Conservation (phyloP, 2,888 invertebrate species). For the Leistus spinibarbis region DNA sequence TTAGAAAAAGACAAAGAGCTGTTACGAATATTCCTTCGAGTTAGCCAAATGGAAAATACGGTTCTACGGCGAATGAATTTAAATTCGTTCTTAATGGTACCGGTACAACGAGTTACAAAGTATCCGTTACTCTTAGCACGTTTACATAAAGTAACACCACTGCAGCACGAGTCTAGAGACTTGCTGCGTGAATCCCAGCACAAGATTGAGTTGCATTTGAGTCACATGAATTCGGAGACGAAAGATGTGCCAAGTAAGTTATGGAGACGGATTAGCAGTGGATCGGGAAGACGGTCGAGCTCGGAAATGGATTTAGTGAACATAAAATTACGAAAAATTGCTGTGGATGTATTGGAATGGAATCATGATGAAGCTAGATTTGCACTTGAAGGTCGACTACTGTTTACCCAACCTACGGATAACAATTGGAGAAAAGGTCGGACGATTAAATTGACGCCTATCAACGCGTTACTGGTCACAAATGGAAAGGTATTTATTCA, state of each 20-base stretch:
- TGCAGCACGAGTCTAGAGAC: constrained; percentile 80
- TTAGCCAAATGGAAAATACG: constrained; percentile 96
- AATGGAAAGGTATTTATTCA: constrained; percentile 79
- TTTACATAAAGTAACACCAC: constrained; percentile 87
- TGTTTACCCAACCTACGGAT: constrained; percentile 88
- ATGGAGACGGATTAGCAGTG: constrained; percentile 85
- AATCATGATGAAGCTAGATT: constrained; percentile 91
- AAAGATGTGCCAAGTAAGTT: constrained; percentile 89
- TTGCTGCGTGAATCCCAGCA: constrained; percentile 86
- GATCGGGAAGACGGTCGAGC: constrained; percentile 71
- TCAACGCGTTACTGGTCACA: constrained; percentile 89
- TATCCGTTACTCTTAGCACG: constrained; percentile 92
- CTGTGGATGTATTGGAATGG: constrained; percentile 93
- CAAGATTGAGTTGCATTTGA: constrained; percentile 90
- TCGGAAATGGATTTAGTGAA: constrained; percentile 88
- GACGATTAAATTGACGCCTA: constrained; percentile 84
- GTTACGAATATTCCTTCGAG: constrained; percentile 89
- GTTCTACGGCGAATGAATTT: constrained; percentile 93
- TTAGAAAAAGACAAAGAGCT: constrained; percentile 95
- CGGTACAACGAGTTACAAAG: constrained; percentile 96
- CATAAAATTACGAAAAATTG: constrained; percentile 89
- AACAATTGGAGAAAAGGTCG: constrained; percentile 90
- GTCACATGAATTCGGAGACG: constrained; percentile 92
- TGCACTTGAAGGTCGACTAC: constrained; percentile 85
- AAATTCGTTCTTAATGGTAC: constrained; percentile 97